phyloP scores from a whole-genome alignment of 2,113 vertebrate genomes.

The Panthera uncia region DNA sequence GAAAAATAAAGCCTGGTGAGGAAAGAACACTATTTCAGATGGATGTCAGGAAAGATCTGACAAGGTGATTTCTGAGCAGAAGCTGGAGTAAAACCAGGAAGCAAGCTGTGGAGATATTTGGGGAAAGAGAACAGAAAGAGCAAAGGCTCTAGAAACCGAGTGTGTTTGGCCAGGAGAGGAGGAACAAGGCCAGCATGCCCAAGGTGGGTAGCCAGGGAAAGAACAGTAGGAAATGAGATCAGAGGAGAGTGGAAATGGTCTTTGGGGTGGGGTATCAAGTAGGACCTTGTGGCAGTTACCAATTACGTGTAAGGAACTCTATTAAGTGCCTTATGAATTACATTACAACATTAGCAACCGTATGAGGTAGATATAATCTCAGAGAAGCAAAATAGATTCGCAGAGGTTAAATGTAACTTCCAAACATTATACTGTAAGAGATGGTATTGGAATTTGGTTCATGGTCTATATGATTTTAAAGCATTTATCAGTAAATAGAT shows the following conservation, averaged over 20 bases:
- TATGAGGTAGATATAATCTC: background rate
- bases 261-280: background rate
- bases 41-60: conserved; percentile 30
- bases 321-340: background rate
- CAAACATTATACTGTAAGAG: background rate
- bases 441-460: background rate
- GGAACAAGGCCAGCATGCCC: background rate
- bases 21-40: background rate
- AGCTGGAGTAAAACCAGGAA: conserved; percentile 46
- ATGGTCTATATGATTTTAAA: background rate
- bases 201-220: background rate
- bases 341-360: background rate
- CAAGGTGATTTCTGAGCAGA: background rate
- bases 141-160: background rate
- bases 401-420: background rate
- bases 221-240: background rate
- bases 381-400: background rate
- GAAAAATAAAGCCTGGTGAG: background rate
- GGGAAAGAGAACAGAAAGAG: conserved; percentile 16
- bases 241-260: background rate
- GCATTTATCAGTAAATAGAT: background rate
- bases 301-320: background rate
- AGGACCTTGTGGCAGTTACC: background rate
- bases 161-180: background rate
- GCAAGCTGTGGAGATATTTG: background rate